A percentile compares a stretch with the other conserved stretches of the same genome.
Evolutionary conservation across 2,888 invertebrate genomes (phyloP).

Genomic region (Cynaeus angustus): DNA sequence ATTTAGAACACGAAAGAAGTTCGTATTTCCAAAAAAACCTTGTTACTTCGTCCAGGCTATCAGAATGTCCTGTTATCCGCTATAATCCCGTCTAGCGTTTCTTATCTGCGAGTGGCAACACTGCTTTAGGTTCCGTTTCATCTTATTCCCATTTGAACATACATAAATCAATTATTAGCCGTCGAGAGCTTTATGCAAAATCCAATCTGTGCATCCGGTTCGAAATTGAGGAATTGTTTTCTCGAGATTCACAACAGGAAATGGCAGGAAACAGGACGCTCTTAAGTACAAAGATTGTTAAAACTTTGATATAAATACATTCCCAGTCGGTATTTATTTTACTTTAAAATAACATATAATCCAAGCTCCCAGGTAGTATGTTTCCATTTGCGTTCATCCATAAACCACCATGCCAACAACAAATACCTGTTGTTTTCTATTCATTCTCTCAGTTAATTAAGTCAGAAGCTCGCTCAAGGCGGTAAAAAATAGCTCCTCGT

Average conservation of each 20-base stretch:
- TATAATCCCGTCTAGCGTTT: not conserved
- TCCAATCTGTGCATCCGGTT: conserved; percentile 17
- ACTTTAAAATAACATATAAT: too few relatives aligned
- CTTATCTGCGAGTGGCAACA: conserved; percentile 22
- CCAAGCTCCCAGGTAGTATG: too few relatives aligned
- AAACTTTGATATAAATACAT: not conserved
- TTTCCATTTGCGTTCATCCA: not conserved
- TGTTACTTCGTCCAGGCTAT: too few relatives aligned
- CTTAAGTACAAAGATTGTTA: not conserved
- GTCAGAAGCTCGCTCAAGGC: not conserved
- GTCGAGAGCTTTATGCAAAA: conserved; percentile 25
- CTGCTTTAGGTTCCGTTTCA: conserved; percentile 20
- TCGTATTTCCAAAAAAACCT: too few relatives aligned
- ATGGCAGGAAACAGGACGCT: not conserved
- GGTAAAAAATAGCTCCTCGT: not conserved
- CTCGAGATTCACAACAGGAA: not conserved
- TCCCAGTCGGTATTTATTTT: too few relatives aligned
- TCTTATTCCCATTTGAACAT: conserved; percentile 25
- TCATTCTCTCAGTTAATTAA: not conserved
- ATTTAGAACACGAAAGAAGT: too few relatives aligned
- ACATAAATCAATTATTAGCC: conserved; percentile 38
- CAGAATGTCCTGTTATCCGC: not conserved
- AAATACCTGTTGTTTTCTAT: conserved; percentile 9
- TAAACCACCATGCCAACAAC: not conserved
- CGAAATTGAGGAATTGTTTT: conserved; percentile 5